Evolutionary conservation across 2,797 vertebrate genomes (phyloP).

Genomic region (Peromyscus nudipes): DNA sequence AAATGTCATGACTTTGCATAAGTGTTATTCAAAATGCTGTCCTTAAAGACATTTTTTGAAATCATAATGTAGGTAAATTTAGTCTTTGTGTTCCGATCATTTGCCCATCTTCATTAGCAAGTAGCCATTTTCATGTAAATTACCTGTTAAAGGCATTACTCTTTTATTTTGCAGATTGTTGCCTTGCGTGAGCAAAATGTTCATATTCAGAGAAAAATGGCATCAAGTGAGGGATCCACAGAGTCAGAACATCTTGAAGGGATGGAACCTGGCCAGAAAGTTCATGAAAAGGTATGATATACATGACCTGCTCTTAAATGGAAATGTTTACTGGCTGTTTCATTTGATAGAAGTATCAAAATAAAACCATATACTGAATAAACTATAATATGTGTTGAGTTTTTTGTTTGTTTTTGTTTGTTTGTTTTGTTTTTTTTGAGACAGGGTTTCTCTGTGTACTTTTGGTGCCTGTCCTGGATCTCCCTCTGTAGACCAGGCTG

Average conservation of each 20-base stretch:
- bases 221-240: constrained; percentile 92
- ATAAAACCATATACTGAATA: background rate
- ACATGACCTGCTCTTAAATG: rapidly evolving
- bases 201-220: constrained; percentile 98
- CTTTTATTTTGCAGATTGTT: constrained; percentile 92
- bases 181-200: constrained; percentile 99
- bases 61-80: constrained; percentile 1
- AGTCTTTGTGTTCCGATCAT: constrained; percentile 6
- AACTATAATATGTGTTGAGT: background rate
- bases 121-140: constrained; percentile 46
- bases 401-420: background rate
- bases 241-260: constrained; percentile 95
- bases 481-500: no score
- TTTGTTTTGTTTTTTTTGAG: background rate
- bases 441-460: no score
- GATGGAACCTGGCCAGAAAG: constrained; percentile 94
- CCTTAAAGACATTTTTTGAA: background rate
- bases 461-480: no score
- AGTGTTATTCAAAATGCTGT: constrained; percentile 20
- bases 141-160: constrained; percentile 62
- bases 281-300: constrained; percentile 94
- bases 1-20: background rate
- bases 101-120: background rate
- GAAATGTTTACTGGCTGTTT: background rate
- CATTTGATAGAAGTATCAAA: background rate